Evolutionary conservation across 2,888 invertebrate genomes (phyloP).

Genomic region (Zeuzera pyrina): DNA sequence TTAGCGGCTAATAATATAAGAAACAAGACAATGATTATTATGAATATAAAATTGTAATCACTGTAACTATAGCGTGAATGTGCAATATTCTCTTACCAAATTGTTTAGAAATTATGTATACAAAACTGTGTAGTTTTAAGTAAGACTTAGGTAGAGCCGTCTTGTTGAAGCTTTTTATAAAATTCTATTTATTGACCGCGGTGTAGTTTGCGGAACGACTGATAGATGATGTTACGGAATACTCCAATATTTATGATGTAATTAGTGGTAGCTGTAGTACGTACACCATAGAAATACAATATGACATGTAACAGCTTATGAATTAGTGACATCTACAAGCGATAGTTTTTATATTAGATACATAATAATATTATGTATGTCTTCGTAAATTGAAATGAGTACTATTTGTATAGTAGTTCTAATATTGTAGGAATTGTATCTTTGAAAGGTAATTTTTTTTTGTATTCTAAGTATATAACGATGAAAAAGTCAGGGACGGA

Average conservation of each 20-base stretch:
- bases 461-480: too few relatives aligned
- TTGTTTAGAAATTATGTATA: conserved; percentile 68
- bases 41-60: conserved; percentile 29
- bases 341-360: conserved; percentile 63
- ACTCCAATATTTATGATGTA: conserved; percentile 63
- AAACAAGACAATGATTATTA: conserved; percentile 10
- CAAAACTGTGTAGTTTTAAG: conserved; percentile 70
- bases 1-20: conserved; percentile 26
- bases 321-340: conserved; percentile 41
- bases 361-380: too few relatives aligned
- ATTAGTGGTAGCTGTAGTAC: conserved; percentile 44
- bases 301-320: conserved; percentile 51
- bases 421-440: too few relatives aligned
- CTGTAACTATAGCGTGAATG: conserved; percentile 48
- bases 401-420: too few relatives aligned
- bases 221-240: conserved; percentile 60
- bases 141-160: conserved; percentile 67
- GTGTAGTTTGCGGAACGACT: conserved; percentile 62
- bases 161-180: conserved; percentile 71
- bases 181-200: conserved; percentile 68
- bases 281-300: conserved; percentile 30
- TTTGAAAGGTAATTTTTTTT: too few relatives aligned
- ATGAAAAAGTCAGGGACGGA: too few relatives aligned
- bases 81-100: conserved; percentile 70
- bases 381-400: too few relatives aligned